phyloP scores from a whole-genome alignment of 2,797 vertebrate species.

The Chaetophractus vellerosus region DNA sequence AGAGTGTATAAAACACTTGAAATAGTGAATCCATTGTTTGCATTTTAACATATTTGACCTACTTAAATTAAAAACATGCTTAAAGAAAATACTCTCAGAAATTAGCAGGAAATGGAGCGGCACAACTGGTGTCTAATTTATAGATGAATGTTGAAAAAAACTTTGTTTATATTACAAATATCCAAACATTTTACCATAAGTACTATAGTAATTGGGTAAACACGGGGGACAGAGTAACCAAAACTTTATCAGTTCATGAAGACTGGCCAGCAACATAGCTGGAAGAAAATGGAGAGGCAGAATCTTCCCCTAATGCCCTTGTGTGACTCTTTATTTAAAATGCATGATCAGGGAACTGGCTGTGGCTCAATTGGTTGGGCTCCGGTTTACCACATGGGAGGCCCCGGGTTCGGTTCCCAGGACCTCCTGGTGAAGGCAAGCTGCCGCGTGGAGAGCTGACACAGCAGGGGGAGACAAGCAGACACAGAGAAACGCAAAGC shows the following conservation, averaged over 20 bases:
- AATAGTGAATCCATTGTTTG: not conserved
- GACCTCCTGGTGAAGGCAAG: too few relatives aligned
- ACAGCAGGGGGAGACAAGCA: too few relatives aligned
- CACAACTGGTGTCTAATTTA: not conserved
- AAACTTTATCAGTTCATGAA: not conserved
- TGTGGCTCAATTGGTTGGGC: too few relatives aligned
- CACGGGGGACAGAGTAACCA: not conserved
- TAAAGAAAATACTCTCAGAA: conserved; percentile 36
- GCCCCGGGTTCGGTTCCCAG: too few relatives aligned
- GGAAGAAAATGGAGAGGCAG: not conserved
- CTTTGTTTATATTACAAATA: not conserved
- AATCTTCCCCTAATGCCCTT: not conserved
- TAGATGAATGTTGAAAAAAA: not conserved
- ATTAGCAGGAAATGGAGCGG: not conserved
- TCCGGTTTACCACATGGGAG: too few relatives aligned
- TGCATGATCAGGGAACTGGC: too few relatives aligned
- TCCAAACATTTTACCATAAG: not conserved
- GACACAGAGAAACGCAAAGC: too few relatives aligned
- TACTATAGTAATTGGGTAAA: not conserved
- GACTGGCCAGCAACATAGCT: not conserved
- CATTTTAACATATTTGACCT: not conserved
- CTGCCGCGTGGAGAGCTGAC: too few relatives aligned
- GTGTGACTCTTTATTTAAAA: not conserved
- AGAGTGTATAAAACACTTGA: not conserved
- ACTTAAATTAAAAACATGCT: not conserved